phyloP scores from a whole-genome alignment of 2,888 invertebrate genomes.

The Rotaria macrura region DNA sequence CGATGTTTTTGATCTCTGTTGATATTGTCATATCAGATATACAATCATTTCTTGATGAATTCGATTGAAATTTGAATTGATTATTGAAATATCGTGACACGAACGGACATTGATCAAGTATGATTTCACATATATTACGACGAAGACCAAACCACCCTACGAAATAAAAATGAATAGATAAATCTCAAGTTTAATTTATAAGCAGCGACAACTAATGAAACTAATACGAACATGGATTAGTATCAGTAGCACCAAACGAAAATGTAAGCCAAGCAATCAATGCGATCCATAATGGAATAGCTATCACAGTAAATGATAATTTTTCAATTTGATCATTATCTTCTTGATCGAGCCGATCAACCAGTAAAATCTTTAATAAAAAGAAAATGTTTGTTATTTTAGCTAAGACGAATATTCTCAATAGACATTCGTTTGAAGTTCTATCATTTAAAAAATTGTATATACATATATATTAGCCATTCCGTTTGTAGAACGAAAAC shows the following conservation, averaged over 20 bases:
- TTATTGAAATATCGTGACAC: not conserved
- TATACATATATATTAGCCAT: too few relatives aligned
- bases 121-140: not conserved
- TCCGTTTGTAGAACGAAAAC: too few relatives aligned
- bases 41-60: not conserved
- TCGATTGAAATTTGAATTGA: not conserved
- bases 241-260: not conserved
- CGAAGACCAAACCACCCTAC: constrained; percentile 9
- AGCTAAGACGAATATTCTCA: too few relatives aligned
- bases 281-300: not conserved
- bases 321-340: not conserved
- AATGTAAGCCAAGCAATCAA: not conserved
- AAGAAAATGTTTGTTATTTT: too few relatives aligned
- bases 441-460: too few relatives aligned
- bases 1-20: not conserved
- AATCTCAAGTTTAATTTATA: too few relatives aligned
- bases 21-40: not conserved
- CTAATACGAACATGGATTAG: not conserved
- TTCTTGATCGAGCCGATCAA: not conserved
- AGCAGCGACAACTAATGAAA: too few relatives aligned
- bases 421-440: too few relatives aligned
- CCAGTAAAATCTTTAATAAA: not conserved
- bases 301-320: not conserved
- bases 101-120: not conserved
- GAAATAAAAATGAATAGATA: not conserved